Conservation (phyloP, 2,113 vertebrate species). For the Drymodes brunneopygia region DNA sequence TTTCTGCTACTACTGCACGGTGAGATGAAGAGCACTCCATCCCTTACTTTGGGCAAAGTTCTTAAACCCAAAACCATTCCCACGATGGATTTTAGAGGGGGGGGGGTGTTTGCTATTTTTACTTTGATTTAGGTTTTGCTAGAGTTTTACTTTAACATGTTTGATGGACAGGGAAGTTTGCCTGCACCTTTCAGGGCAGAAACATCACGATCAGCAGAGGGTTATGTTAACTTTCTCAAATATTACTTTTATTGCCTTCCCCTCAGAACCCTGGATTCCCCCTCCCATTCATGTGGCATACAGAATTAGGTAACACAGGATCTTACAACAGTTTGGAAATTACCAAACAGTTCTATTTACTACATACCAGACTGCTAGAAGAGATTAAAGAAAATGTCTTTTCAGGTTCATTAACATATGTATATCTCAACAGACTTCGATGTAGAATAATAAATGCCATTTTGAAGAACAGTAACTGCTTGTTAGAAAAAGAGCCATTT, state of each 20-base stretch:
- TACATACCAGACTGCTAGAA: conserved; percentile 60
- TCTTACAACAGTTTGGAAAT: conserved; percentile 27
- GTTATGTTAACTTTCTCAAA: background rate
- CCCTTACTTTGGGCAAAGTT: background rate
- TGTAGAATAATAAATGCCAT: conserved; percentile 46
- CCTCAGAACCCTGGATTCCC: background rate
- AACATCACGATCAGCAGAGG: background rate
- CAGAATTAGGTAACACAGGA: background rate
- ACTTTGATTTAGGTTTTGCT: background rate
- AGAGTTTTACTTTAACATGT: background rate
- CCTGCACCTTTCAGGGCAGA: background rate
- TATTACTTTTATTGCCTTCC: background rate
- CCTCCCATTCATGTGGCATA: rapidly evolving
- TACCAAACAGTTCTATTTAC: conserved; percentile 59
- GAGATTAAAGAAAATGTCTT: conserved; percentile 58
- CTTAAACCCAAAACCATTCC: background rate
- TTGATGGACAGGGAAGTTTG: background rate
- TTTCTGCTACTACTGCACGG: background rate
- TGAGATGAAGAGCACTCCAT: rapidly evolving
- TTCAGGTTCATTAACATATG: conserved; percentile 67
- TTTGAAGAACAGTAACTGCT: conserved; percentile 47
- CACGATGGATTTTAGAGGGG: rapidly evolving
- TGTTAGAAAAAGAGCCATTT: conserved; percentile 65
- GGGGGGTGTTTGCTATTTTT: rapidly evolving
- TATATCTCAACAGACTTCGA: conserved; percentile 64